Percentiles rank a stretch among this genome's conserved stretches.
phyloP scores from a whole-genome alignment of 2,797 vertebrate species.

The Euphonia xanthogaster region DNA sequence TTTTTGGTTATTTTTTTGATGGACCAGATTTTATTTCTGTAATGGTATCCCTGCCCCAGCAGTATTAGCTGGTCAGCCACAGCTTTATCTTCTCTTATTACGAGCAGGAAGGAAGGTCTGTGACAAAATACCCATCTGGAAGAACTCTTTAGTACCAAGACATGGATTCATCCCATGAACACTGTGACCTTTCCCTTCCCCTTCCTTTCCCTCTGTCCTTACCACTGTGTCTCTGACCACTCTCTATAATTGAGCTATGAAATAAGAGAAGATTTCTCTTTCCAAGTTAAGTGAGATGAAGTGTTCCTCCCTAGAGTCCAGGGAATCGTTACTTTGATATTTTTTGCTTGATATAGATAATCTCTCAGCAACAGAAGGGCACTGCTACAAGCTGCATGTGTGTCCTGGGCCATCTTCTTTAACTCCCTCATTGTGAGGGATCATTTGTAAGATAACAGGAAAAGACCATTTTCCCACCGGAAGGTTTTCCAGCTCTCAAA shows the following conservation, averaged over 20 bases:
- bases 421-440: background rate
- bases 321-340: background rate
- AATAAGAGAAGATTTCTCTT: background rate
- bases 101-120: background rate
- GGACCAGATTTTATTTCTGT: background rate
- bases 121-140: background rate
- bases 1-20: background rate
- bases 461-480: background rate
- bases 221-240: background rate
- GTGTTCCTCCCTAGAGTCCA: background rate
- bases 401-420: background rate
- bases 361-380: background rate
- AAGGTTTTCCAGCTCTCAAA: background rate
- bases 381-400: background rate
- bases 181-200: background rate
- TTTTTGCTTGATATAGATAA: background rate
- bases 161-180: background rate
- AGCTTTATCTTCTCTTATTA: background rate
- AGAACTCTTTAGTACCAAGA: background rate
- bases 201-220: background rate
- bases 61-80: background rate
- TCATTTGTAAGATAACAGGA: background rate
- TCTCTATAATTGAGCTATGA: background rate
- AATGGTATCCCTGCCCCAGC: background rate
- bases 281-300: background rate